Evolutionary conservation across 2,888 invertebrate species (phyloP).

Genomic region (Poecilus cupreus): DNA sequence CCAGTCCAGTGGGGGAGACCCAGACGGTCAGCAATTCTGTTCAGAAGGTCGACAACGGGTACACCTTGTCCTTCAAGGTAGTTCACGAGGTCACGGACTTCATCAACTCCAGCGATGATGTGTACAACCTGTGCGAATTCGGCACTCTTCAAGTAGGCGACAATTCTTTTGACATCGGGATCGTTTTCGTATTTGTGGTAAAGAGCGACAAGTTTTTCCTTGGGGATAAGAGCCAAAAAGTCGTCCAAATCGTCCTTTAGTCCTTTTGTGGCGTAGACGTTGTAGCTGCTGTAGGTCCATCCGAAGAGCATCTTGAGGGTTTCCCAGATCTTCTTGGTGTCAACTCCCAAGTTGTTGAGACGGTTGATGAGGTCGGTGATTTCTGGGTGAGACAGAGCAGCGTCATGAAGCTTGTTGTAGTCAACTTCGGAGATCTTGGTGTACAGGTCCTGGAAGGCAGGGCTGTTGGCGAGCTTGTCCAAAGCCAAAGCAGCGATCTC

Average conservation of each 20-base stretch:
- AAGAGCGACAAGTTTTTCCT: slow-evolving; percentile 57
- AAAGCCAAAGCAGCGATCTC: slow-evolving; percentile 11
- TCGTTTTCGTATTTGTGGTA: slow-evolving; percentile 61
- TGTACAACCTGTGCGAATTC: slow-evolving; percentile 59
- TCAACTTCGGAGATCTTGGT: slow-evolving; percentile 63
- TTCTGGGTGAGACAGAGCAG: slow-evolving; percentile 63
- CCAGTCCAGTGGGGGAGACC: slow-evolving; percentile 10
- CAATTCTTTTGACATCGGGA: slow-evolving; percentile 60
- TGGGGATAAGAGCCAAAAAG: slow-evolving; percentile 59
- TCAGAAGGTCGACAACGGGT: background rate
- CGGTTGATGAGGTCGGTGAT: slow-evolving; percentile 61
- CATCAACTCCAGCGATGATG: slow-evolving; percentile 60
- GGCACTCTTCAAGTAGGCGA: slow-evolving; percentile 62
- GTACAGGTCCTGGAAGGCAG: slow-evolving; percentile 64
- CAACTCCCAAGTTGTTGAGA: slow-evolving; percentile 63
- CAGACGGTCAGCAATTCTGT: background rate
- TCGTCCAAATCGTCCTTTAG: slow-evolving; percentile 55
- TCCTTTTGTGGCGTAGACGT: no score
- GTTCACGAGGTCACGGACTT: slow-evolving; percentile 61
- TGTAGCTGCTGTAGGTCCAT: no score
- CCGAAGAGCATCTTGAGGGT: slow-evolving; percentile 61
- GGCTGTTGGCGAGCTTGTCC: slow-evolving; percentile 53
- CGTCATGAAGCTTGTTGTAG: slow-evolving; percentile 63
- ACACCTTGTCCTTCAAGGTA: slow-evolving; percentile 4
- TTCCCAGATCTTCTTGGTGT: slow-evolving; percentile 61